Evolutionary conservation across 2,113 vertebrate genomes (phyloP).

Genomic region (Percina caprodes): DNA sequence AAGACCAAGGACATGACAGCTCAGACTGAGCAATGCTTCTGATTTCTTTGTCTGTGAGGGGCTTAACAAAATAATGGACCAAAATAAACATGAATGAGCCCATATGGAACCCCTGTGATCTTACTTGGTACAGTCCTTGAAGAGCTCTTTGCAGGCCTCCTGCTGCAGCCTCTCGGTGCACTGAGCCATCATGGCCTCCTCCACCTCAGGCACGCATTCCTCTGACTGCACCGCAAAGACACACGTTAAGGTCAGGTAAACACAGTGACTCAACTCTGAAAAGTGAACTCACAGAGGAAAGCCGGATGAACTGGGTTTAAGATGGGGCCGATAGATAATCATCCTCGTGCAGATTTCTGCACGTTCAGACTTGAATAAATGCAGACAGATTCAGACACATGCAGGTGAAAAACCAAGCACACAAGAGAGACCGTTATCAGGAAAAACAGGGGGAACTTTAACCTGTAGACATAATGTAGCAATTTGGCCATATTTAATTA

Average conservation of each 20-base stretch:
- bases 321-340: neutral
- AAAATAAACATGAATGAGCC: neutral
- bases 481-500: neutral
- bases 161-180: constrained; percentile 90
- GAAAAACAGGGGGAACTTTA: neutral
- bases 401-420: neutral
- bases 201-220: constrained; percentile 91
- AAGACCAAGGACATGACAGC: neutral
- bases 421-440: neutral
- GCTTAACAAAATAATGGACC: neutral
- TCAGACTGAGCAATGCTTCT: neutral
- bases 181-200: constrained; percentile 85
- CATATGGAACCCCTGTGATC: constrained; percentile 35
- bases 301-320: constrained; percentile 23
- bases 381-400: neutral
- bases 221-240: constrained; percentile 83
- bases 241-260: neutral
- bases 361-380: constrained; percentile 22
- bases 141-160: constrained; percentile 95
- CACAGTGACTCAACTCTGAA: neutral
- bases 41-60: neutral
- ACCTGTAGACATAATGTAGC: neutral
- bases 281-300: neutral
- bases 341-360: neutral
- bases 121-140: constrained; percentile 96